These are phyloP conservation scores for Plebejus anna DNA, from an alignment of 2,888 invertebrate species.

Conservation along the genomic window DNA sequence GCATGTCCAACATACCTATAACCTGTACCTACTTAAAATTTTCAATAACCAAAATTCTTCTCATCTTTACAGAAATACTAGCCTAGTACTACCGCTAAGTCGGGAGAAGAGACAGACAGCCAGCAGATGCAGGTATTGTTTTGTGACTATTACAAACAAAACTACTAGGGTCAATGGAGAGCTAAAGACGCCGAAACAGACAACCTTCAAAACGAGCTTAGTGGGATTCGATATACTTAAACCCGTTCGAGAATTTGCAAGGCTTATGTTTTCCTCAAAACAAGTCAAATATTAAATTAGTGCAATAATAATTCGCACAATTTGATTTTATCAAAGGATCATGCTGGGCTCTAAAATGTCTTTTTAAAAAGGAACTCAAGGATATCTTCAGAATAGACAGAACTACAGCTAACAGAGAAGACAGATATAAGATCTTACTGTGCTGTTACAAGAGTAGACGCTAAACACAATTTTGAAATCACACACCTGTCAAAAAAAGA, in stretches of 20 bases:
- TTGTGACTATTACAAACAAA: background rate
- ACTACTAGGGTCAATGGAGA: background rate
- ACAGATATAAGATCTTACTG: no score
- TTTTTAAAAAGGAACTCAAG: no score
- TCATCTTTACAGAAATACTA: background rate
- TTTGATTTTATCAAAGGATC: no score
- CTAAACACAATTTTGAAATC: no score
- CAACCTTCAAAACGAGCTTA: slow-evolving; percentile 1
- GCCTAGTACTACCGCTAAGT: background rate
- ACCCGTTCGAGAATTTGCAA: background rate
- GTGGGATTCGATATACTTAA: background rate
- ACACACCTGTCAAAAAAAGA: no score
- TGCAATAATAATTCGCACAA: background rate
- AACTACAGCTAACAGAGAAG: no score
- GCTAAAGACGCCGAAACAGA: background rate
- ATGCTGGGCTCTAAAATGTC: no score
- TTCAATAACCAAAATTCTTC: background rate
- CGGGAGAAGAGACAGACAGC: background rate
- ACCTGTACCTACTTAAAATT: background rate
- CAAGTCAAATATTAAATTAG: background rate
- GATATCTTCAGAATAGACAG: no score
- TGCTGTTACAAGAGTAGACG: no score
- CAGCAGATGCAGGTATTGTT: slow-evolving; percentile 1
- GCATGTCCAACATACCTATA: background rate
- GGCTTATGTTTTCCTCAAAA: slow-evolving; percentile 14